Base-by-base conservation (phyloP, 37 sponge, comb jelly and placozoan species). In the Haliclona indistincta region DNA sequence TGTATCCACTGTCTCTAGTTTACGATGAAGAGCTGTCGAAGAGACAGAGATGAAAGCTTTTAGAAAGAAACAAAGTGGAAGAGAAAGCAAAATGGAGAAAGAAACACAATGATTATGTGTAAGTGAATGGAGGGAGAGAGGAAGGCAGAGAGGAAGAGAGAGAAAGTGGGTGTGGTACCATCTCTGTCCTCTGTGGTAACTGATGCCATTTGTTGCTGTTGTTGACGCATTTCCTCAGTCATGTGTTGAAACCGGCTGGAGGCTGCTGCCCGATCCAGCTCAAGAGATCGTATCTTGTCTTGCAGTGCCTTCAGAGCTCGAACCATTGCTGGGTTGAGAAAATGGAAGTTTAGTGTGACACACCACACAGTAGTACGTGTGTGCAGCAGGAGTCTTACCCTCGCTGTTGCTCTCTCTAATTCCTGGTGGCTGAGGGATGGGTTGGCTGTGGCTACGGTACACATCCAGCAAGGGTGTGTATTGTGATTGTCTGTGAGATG, bases 251-350 rank as follows among this genome's bases (percentile, higher is more conserved):
- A 80, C 56, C 54, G 71, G 6, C 63, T 66, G 28, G 77, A 75
- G 33, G 90, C 81, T 20, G 71, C 72, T 13, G 56, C 76, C 39
- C 84, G 55, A 37, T 89, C 90, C 19, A 70, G 36, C 63, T 89
- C 90, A n/a, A 84, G 61, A 2, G 38, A 33, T 43, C 65, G 38
- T 29, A 89, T 78, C 71, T 89, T 89, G 3, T 80, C 75, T 68
- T 89, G 90, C 15, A 89, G 81, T 17, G 84, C 70, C 63, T 80
- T 83, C 84, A 89, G 62, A 17, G 90, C 84, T 2, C 41, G 64
- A 10, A 88, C 65, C 68, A 88, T 45, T 15, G 78, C 89, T 85
- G 54, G 47, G 65, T 5, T 11, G 60, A 58, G 28, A 58, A n/a
- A n/a, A 58, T 25, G 51, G 13, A 10, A 47, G 51, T 17, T 47